Base-by-base conservation (phyloP, 2,888 invertebrate species). In the Tetheella fluctuosa region DNA sequence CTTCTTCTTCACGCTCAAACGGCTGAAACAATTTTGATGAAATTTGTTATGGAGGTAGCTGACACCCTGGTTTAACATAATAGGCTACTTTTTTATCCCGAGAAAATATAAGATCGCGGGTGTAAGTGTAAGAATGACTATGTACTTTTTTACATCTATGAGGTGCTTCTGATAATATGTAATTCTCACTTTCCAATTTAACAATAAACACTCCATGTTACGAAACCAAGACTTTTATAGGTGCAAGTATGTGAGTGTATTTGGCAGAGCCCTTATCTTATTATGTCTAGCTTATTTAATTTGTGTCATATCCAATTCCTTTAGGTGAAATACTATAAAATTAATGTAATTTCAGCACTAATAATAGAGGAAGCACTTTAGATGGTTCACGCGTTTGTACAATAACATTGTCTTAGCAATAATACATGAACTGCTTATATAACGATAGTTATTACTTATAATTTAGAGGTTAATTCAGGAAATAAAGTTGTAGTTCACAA, bases 401-500 rank as follows among this genome's bases (percentile, higher is more conserved):
- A 63, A 62, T 59, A 55, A 63, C 48, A 56, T 64, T 61, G 60
- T 55, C 20, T 54, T 67, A 70, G 73, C 69, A 71, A 76, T 68
- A 69, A 71, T 65, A 70, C 20, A 48, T 65, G 64, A 69, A 71
- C 63, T 63, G 78, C 79, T 77, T 75, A 67, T 70, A 17, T 54
- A 59, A 64, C 58, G 28, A 59, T 63, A 65, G 56, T 55, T 68
- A 63, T 65, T 66, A 48, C 48, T 20, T 20, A 20, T 48, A 48
- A 68, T 55, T 69, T 77, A 77, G 71, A 62, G 57, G 64, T 57
- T 78, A 77, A 73, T 77, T 74, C 67, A 58, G 70, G 73, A 68
- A 73, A 74, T 76, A 78, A 79, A 74, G 68, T 67, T 69, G 76
- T 80, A 79, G 80, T 71, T 68, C 65, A 68, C 58, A 61, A 48